Base-by-base conservation (phyloP, 2,888 invertebrate species). In the Drymonia ruficornis region DNA sequence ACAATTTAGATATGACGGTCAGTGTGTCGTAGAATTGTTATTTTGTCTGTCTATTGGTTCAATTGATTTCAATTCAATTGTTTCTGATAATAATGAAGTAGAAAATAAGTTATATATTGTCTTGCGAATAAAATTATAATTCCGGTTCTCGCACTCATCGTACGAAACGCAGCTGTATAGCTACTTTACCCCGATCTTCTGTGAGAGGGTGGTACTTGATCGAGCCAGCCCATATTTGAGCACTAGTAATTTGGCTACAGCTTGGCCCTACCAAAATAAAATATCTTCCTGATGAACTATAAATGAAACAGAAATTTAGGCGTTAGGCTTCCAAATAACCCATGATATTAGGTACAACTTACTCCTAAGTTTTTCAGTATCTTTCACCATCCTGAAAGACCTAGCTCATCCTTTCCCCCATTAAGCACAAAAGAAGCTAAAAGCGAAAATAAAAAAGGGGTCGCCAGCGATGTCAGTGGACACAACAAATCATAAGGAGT, bases 401-500 rank as follows among this genome's bases (percentile, higher is more conserved):
- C 18, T 42, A 31, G 34, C 36, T 45, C 28, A 42, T 34, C 7
- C 4, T 13, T 29, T 15, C 15, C 40, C 1, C 29, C 34, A 63
- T 56, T 51, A 61, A 65, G 57, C 55, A 52, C 42, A 59, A 49
- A 56, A 44, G 42, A 59, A 63, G 56, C 51, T 52, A 54, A 62
- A 53, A 53, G 57, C 61, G 59, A 64, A 65, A 67, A 70, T 61
- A 66, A 63, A 78, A 74, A 79, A 80, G 74, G 76, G 76, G 16
- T 59, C 50, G 51, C 44, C 47, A 65, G 68, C 68, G 54, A 59
- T 57, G 74, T 80, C 78, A 77, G 63, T 74, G 76, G 74, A 77
- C 77, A 73, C 83, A 76, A 86, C 84, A 85, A 84, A 87, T 87
- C 86, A 84, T 73, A 61, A 58, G 55, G 66, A 73, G 74, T 65